phyloP scores from a whole-genome alignment of 2,888 invertebrate genomes.

The Germaria angustata region DNA sequence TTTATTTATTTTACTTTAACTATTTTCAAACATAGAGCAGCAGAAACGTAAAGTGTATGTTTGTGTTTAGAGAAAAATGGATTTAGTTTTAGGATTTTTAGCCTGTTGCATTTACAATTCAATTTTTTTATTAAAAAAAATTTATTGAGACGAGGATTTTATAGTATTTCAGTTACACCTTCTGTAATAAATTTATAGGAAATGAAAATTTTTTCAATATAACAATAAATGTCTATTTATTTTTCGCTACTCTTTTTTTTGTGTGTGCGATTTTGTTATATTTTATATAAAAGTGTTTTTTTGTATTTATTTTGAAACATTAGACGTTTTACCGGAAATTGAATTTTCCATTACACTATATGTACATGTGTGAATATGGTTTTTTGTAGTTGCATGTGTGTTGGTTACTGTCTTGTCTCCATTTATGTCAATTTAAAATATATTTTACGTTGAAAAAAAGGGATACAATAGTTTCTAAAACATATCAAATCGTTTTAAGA shows the following conservation, averaged over 20 bases:
- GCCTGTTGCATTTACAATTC: constrained; percentile 54
- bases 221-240: constrained; percentile 60
- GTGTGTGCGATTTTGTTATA: constrained; percentile 30
- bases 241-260: not conserved
- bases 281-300: constrained; percentile 20
- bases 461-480: constrained; percentile 18
- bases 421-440: constrained; percentile 53
- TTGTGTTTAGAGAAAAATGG: not conserved
- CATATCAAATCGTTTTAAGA: no score
- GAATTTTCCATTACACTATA: constrained; percentile 52
- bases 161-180: constrained; percentile 8
- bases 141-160: not conserved
- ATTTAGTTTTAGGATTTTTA: constrained; percentile 53
- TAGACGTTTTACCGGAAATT: constrained; percentile 66
- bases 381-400: not conserved
- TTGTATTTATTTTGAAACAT: constrained; percentile 53
- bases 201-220: constrained; percentile 45
- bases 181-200: not conserved
- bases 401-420: constrained; percentile 7
- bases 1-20: constrained; percentile 45
- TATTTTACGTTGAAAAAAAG: constrained; percentile 36
- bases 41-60: not conserved
- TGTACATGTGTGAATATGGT: not conserved
- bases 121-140: not conserved
- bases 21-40: not conserved